Evolutionary conservation across 2,888 invertebrate genomes (phyloP), one percentile per base, ranked within the genome.

Genomic region (Trichopoda pennipes): DNA sequence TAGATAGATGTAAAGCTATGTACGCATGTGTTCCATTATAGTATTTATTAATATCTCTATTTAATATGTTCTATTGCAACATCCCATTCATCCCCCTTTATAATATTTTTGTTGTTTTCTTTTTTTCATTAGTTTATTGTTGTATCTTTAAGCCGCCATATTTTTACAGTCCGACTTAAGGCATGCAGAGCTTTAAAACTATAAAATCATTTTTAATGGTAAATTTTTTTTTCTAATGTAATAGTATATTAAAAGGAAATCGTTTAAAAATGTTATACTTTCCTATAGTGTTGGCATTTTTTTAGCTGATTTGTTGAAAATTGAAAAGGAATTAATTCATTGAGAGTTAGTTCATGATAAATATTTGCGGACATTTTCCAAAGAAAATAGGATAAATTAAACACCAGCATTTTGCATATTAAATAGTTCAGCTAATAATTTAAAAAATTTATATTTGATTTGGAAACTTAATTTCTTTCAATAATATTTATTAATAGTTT

Each of bases 71-170:
- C 16, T 3, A 68, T 38, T 69, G 68, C 72, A 66, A 47, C 38
- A 47, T 69, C 60, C 32, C 63, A 70, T 79, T 28, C 72, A 44
- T 44, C 53, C 72, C 69, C 44, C 64, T 66, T 74, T 76, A 35
- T n/a, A 38, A 44, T 73, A 38, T 12, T 38, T 38, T 35, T 8
- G 3, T 10, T 4, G 70, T 70, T 61, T 19, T 32, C 51, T 19
- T 56, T 56, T 69, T 28, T 76, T 19, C 38, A 55, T 58, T 35
- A 58, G 21, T 60, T 60, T 76, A 47, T 80, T 76, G 60, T 80
- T 72, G 60, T 74, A 63, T 63, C 19, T 81, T 78, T 74, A 73
- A 78, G 77, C 81, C 81, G 77, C 81, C 77, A 78, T 81, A 81
- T 77, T 81, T 81, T 72, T 81, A 77, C 63, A 81, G 12, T 58